These are phyloP conservation scores for Dryobates pubescens DNA, from an alignment of 2,797 vertebrate species.

Conservation along the genomic window DNA sequence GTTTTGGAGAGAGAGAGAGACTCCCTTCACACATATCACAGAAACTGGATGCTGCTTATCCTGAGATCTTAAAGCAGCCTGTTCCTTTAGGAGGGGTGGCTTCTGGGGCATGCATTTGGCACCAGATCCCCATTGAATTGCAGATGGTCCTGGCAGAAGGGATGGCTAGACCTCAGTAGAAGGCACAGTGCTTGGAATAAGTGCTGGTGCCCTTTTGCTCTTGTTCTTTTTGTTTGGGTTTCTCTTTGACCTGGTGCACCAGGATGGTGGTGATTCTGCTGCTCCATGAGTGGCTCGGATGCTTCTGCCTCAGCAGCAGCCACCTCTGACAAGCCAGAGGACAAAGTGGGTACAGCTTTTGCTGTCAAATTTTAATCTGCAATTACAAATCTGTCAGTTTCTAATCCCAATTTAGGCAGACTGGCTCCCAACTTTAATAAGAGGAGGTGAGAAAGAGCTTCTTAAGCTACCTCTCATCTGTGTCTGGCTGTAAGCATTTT, in stretches of 20 bases:
- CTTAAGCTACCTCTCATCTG: not conserved
- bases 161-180: accelerated
- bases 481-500: accelerated
- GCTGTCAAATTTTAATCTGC: not conserved
- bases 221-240: not conserved
- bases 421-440: not conserved
- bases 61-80: not conserved
- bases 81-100: not conserved
- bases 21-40: not conserved
- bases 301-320: not conserved
- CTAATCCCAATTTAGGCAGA: not conserved
- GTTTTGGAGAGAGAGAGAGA: not conserved
- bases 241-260: not conserved
- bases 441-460: not conserved
- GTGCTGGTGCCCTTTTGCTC: accelerated
- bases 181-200: not conserved
- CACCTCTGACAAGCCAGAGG: accelerated
- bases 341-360: not conserved
- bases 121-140: accelerated
- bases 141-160: not conserved
- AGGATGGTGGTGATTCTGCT: accelerated
- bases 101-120: accelerated
- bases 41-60: not conserved
- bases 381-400: not conserved
- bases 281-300: accelerated